Evolutionary conservation across 1,140 invertebrate species (phyloP), one percentile per base, ranked within the genome.

Genomic region (Apis mellifera): DNA sequence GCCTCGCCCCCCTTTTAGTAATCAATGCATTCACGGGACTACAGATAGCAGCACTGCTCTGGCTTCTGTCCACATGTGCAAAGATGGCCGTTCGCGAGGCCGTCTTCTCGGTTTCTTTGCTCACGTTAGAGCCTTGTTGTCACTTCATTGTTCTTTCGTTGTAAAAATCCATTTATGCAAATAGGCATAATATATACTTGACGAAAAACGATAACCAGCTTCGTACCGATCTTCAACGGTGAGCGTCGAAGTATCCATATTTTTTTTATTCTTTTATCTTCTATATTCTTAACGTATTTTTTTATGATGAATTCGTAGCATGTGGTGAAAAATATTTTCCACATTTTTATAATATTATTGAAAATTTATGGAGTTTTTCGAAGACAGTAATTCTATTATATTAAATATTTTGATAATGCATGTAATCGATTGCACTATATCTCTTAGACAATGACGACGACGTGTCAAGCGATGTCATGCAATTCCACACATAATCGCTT

Each of bases 21-120:
- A 90, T 89, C 84, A 78, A 87, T 91, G 84, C 82, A 72, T 32
- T 62, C 15, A 72, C 52, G 48, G 48, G 52, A 78, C 79, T 21
- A 84, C 85, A 92, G 91, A 91, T 91, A 73, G 90, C 90, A 78
- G 74, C 89, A 87, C 86, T 72, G 83, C 70, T 83, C 69, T 74
- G 81, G 79, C 64, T 85, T 86, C 91, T 88, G 89, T 91, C 91
- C 91, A 91, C 90, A 91, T 90, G 90, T 91, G 85, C 90, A 92
- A 92, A 92, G 87, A 92, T 92, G 91, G 91, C 91, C 84, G 83
- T 88, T 82, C 70, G 78, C 82, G 84, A 90, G 87, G 84, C 85
- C 78, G 84, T 80, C 26, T 70, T 78, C 59, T 86, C 84, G 77
- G 26, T 84, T 81, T 66, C 59, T 84, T 86, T 71, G 65, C 60